Conservation (phyloP, 2,888 invertebrate species). For the Neria commutata region DNA sequence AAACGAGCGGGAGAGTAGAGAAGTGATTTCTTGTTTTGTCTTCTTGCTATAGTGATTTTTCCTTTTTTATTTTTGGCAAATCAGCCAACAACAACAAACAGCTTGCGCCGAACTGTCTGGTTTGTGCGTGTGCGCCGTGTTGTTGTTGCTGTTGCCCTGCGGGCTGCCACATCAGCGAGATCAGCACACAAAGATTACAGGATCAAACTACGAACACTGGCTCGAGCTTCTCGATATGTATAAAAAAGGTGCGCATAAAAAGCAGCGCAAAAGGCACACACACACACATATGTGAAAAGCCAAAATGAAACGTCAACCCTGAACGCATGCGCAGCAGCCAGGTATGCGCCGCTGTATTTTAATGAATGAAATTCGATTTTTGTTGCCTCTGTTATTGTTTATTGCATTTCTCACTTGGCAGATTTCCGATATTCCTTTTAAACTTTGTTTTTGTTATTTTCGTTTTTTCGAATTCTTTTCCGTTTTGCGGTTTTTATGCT, state of each 20-base stretch:
- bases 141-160: not conserved
- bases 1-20: not conserved
- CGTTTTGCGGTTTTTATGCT: not conserved
- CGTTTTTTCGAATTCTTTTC: no score
- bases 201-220: constrained; percentile 4
- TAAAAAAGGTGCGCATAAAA: constrained; percentile 38
- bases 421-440: not conserved
- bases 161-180: constrained; percentile 6
- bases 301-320: not conserved
- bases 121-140: constrained; percentile 13
- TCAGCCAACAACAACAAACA: not conserved
- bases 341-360: constrained; percentile 6
- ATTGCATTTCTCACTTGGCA: not conserved
- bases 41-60: no score
- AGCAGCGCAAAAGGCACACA: constrained; percentile 20
- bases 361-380: constrained; percentile 22
- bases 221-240: not conserved
- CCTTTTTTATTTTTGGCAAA: not conserved
- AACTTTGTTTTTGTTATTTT: not conserved
- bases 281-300: not conserved
- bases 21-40: not conserved
- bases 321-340: constrained; percentile 13
- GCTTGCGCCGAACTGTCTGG: constrained; percentile 20
- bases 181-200: constrained; percentile 19
- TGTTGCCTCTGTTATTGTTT: not conserved